Base-by-base conservation (phyloP, 2,113 vertebrate species). In the Xiphophorus hellerii region DNA sequence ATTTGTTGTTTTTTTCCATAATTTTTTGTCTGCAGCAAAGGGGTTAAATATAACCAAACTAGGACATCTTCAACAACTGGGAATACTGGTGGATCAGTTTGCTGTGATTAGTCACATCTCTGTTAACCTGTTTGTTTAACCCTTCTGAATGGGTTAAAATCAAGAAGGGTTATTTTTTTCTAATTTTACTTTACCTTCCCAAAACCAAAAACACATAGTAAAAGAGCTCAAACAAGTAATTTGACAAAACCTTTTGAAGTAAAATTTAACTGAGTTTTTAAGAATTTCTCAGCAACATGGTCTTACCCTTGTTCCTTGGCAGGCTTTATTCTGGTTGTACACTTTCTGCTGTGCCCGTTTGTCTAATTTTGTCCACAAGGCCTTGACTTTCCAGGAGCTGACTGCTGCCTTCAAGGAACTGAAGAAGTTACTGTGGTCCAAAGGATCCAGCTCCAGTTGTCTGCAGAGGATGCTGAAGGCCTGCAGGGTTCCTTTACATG, bases 351-450 rank as follows among this genome's bases (percentile, higher is more conserved):
- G 93, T 6, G 96, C 96, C 84, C 96, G 94, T 76, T 99, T 99
- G 89, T 99, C 98, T 88, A 99, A 90, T 85, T 98, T 99, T 88
- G 96, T 96, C 97, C 97, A 99, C 72, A 99, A 94, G 69, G 96
- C 96, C 88, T 97, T 97, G 92, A 97, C 97, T 84, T 98, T 99
- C 98, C 98, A 99, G 0, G 93, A 95, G 79, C 93, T 97, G 88
- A 99, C 89, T 3, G 96, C 96, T 0, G 93, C 95, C 90, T 98
- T 99, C 28, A 99, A 95, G 33, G 93, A 95, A 72, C 86, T 88
- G 91, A 97, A 98, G 89, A 99, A 99, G 88, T 90, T 94, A 75
- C 89, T 91, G 73, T 96, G 92, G 90, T 98, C 96, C 82, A 94
- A 89, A 1, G 96, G 96, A 71, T 98, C 96, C 20, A 99, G 94